Evolutionary conservation across 2,113 vertebrate species (phyloP).

Genomic region (Ictalurus furcatus): DNA sequence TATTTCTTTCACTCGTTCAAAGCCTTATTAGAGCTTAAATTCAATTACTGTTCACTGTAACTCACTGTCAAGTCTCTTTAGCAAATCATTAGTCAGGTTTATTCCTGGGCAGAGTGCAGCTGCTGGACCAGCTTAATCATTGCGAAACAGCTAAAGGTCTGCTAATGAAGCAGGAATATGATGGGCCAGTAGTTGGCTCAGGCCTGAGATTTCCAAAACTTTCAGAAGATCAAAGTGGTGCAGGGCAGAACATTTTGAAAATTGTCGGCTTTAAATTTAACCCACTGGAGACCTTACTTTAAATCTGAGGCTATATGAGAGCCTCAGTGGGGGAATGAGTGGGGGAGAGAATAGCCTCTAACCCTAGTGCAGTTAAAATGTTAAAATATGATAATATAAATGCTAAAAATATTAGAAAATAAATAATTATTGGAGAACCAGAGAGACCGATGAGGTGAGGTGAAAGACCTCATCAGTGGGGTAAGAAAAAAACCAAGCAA

Average conservation of each 20-base stretch:
- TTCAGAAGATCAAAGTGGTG: conserved; percentile 79
- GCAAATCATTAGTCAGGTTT: conserved; percentile 85
- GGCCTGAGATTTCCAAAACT: conserved; percentile 78
- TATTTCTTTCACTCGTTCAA: conserved; percentile 81
- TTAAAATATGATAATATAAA: not conserved
- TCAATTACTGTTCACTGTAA: conserved; percentile 85
- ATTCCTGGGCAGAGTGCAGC: conserved; percentile 68
- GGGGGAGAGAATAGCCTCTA: conserved; percentile 57
- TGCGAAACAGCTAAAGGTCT: conserved; percentile 80
- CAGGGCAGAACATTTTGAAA: conserved; percentile 75
- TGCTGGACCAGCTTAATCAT: conserved; percentile 82
- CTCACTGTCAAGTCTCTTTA: conserved; percentile 84
- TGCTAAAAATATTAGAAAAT: conserved; percentile 53
- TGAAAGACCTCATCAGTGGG: not conserved
- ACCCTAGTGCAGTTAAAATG: conserved; percentile 56
- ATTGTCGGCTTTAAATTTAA: conserved; percentile 74
- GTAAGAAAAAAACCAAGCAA: not conserved
- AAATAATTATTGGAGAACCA: conserved; percentile 56
- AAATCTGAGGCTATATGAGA: conserved; percentile 56
- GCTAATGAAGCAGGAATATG: conserved; percentile 83
- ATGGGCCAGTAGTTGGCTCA: conserved; percentile 73
- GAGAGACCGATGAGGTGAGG: not conserved
- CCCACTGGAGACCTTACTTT: conserved; percentile 65
- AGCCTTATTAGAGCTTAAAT: conserved; percentile 83
- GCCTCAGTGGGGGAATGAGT: not conserved